Conservation (phyloP, 2,113 vertebrate species). For the Hipposideros armiger region DNA sequence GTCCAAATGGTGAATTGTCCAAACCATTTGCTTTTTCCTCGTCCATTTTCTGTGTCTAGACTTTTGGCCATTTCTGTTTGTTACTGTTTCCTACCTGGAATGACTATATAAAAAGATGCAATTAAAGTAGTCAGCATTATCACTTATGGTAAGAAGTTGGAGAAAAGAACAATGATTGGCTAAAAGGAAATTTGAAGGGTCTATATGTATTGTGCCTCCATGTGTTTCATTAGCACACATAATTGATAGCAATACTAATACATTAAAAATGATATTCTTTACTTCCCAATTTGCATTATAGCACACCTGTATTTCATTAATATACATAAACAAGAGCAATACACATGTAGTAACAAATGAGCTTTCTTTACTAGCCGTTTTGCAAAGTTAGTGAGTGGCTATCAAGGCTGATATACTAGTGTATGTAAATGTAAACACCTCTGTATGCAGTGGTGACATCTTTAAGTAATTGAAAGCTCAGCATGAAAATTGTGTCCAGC, state of each 20-base stretch:
- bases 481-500: slow-evolving; percentile 73
- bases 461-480: slow-evolving; percentile 77
- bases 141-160: slow-evolving; percentile 5
- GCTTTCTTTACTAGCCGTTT: slow-evolving; percentile 64
- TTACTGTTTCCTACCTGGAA: neutral
- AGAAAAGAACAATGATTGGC: slow-evolving; percentile 38
- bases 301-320: slow-evolving; percentile 67
- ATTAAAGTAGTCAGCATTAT: neutral
- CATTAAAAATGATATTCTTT: slow-evolving; percentile 67
- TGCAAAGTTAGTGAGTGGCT: slow-evolving; percentile 46
- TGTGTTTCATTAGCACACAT: slow-evolving; percentile 41
- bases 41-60: slow-evolving; percentile 44
- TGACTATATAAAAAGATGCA: slow-evolving; percentile 36
- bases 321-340: slow-evolving; percentile 57
- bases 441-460: slow-evolving; percentile 54
- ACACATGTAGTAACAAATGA: slow-evolving; percentile 35
- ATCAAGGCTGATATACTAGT: slow-evolving; percentile 57
- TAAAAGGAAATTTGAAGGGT: slow-evolving; percentile 41
- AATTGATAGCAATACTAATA: slow-evolving; percentile 56
- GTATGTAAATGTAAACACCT: slow-evolving; percentile 76
- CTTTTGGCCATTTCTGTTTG: slow-evolving; percentile 24
- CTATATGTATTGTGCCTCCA: neutral
- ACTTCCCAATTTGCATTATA: slow-evolving; percentile 60
- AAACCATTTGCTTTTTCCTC: neutral
- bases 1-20: neutral